Evolutionary conservation across 2,888 invertebrate species (phyloP).

Genomic region (Drosophila koepferae): DNA sequence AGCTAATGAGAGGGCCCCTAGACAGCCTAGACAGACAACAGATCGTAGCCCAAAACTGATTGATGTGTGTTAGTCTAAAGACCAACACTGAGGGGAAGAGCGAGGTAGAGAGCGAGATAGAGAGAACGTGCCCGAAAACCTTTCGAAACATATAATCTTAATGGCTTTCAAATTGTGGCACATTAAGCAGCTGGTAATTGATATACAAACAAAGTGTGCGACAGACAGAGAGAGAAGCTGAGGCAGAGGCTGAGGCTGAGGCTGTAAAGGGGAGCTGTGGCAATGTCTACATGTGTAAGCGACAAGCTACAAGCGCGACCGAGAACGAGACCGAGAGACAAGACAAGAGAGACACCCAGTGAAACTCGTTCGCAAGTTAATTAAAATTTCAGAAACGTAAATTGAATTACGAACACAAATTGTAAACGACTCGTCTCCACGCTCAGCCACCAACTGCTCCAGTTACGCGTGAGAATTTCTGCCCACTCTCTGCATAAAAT

Average conservation of each 20-base stretch:
- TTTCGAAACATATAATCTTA: conserved; percentile 57
- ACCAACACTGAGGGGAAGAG: neutral
- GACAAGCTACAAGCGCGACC: conserved; percentile 8
- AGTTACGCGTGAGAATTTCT: conserved; percentile 83
- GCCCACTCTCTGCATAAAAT: conserved; percentile 76
- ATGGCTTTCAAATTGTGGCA: conserved; percentile 80
- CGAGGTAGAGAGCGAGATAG: conserved; percentile 5
- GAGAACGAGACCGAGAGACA: neutral
- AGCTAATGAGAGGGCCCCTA: conserved; percentile 58
- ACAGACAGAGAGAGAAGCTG: neutral
- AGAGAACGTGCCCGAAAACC: conserved; percentile 25
- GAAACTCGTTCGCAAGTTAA: conserved; percentile 69
- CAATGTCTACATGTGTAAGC: conserved; percentile 38
- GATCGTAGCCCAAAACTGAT: conserved; percentile 60
- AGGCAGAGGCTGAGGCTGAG: neutral
- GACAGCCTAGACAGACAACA: conserved; percentile 6
- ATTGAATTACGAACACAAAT: conserved; percentile 78
- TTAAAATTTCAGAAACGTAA: conserved; percentile 83
- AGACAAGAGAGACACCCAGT: conserved; percentile 44
- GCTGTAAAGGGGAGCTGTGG: conserved; percentile 1
- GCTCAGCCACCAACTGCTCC: conserved; percentile 69
- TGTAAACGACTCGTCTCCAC: conserved; percentile 55
- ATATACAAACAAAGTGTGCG: conserved; percentile 56
- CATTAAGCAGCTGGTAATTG: conserved; percentile 69
- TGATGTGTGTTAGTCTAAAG: conserved; percentile 61